Conservation (phyloP, 2,113 vertebrate species). For the Psilopogon haemacephalus region DNA sequence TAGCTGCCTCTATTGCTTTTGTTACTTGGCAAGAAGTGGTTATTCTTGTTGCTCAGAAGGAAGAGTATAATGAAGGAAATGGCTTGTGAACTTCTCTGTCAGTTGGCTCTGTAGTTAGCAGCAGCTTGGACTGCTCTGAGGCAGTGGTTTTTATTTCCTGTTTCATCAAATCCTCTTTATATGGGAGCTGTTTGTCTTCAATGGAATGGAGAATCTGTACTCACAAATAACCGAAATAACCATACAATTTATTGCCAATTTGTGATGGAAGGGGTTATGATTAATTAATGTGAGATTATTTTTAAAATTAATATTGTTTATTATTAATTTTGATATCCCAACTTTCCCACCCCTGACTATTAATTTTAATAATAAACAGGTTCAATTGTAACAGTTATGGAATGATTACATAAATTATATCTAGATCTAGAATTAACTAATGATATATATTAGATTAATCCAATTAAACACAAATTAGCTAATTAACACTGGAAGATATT, state of each 20-base stretch:
- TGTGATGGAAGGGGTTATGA: no score
- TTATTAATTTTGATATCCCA: no score
- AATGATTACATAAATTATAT: no score
- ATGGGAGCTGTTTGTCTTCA: neutral
- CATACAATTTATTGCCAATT: neutral
- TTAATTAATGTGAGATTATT: no score
- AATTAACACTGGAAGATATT: no score
- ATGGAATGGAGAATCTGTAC: neutral
- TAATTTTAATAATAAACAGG: no score
- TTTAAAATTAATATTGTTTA: no score
- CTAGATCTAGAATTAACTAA: no score
- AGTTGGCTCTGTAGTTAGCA: neutral
- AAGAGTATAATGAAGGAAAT: neutral
- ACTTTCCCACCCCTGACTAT: no score
- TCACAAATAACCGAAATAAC: neutral
- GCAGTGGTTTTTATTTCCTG: neutral
- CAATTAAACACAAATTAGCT: no score
- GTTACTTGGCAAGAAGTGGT: neutral
- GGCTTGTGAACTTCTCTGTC: neutral
- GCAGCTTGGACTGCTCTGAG: neutral
- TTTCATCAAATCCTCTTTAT: neutral
- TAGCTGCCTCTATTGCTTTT: neutral
- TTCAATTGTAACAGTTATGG: no score
- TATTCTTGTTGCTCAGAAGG: neutral
- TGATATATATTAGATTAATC: no score